These are phyloP conservation scores for Leucosticte australis DNA, from an alignment of 2,113 vertebrate genomes.

Conservation along the genomic window DNA sequence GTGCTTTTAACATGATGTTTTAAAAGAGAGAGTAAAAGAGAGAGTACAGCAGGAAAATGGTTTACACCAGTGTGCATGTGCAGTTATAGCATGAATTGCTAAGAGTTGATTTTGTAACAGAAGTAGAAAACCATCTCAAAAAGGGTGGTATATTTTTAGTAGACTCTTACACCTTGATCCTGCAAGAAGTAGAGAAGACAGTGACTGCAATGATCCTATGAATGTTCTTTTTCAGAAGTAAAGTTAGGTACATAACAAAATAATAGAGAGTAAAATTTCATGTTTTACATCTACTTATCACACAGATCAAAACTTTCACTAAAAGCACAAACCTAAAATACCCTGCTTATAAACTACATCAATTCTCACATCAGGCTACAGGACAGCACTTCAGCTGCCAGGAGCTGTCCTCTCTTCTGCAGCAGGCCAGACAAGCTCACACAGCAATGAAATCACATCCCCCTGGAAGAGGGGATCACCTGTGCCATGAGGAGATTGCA, in stretches of 20 bases:
- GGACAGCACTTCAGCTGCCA: background rate
- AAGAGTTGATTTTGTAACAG: background rate
- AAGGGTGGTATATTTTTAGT: background rate
- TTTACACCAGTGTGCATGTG: background rate
- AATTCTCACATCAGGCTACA: background rate
- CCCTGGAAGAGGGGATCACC: too few relatives aligned
- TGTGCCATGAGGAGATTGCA: background rate
- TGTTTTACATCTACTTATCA: background rate
- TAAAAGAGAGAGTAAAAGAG: background rate
- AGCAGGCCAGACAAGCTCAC: background rate
- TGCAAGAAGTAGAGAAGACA: background rate
- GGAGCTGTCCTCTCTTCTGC: background rate
- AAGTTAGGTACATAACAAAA: background rate
- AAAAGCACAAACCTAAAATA: background rate
- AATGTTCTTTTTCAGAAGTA: background rate
- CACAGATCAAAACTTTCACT: background rate
- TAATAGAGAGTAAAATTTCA: accelerated
- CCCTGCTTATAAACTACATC: background rate
- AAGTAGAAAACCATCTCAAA: background rate
- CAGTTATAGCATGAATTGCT: background rate
- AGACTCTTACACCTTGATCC: background rate
- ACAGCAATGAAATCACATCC: accelerated
- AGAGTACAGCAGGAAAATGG: background rate
- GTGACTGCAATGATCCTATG: background rate
- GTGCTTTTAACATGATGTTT: background rate